Evolutionary conservation across 2,113 vertebrate species (phyloP), one percentile per base, ranked within the genome.

Genomic region (Malaclemys terrapin): DNA sequence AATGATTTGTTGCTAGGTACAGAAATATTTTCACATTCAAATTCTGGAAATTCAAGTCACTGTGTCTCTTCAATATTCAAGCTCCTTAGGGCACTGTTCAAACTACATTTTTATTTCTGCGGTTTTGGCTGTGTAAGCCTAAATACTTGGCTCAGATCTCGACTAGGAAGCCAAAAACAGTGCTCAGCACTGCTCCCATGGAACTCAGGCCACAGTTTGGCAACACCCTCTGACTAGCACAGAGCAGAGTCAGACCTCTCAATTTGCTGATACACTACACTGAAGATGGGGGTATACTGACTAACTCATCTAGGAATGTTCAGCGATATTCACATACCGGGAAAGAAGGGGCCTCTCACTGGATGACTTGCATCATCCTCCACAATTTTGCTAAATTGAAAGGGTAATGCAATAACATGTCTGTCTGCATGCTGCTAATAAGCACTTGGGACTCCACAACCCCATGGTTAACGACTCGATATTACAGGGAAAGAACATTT

Each of bases 31-130:
- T 96, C 45, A 94, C 1, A 57, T 88, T 24, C 80, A 50, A 1
- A 6, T 5, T 89, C 93, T 84, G 76, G 95, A 97, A 96, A 31
- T 96, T 82, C 1, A 0, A 57, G 53, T 42, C 38, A 90, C 45
- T 93, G 56, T 86, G 76, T 82, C 31, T 85, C 94, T 91, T 53
- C 72, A 79, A 85, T 91, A 89, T 93, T 89, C 65, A 93, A 93
- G 78, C 19, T 93, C 91, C 84, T 97, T 78, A 85, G 1, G 1
- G 38, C 76, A 94, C 84, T 84, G 82, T 85, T 96, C 87, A 94
- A 93, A 91, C 25, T 76, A 10, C 81, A 80, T 92, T 94, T 96
- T 94, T 84, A 95, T 97, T 98, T 95, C 45, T 97, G 89, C 6
- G 27, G 78, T 80, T 97, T 92, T 95, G 81, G 87, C 93, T 93